These are phyloP conservation scores for Lichenostomus cassidix DNA, from an alignment of 2,113 vertebrate species.

Conservation along the genomic window DNA sequence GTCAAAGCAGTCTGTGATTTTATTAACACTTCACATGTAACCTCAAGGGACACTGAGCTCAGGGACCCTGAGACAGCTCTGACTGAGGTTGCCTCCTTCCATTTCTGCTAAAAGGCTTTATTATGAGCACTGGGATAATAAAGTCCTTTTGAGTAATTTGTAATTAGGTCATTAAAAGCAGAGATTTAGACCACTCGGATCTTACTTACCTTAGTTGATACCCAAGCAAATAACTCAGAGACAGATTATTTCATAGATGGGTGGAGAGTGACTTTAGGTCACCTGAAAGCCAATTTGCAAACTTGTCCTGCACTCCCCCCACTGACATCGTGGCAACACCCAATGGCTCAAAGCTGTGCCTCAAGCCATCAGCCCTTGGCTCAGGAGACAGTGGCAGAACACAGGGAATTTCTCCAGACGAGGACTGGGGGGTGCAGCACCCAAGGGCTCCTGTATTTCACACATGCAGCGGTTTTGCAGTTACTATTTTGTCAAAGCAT, in stretches of 20 bases:
- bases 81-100: neutral
- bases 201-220: neutral
- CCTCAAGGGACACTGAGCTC: neutral
- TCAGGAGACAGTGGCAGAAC: neutral
- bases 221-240: neutral
- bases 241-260: neutral
- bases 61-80: neutral
- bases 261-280: neutral
- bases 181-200: neutral
- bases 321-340: neutral
- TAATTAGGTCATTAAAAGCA: neutral
- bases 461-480: neutral
- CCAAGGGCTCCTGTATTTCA: neutral
- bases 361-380: neutral
- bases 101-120: neutral
- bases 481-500: neutral
- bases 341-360: neutral
- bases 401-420: neutral
- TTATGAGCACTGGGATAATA: neutral
- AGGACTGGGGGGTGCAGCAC: neutral
- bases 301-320: neutral
- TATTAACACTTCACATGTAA: neutral
- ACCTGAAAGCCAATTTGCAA: neutral
- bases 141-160: neutral
- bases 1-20: neutral